Evolutionary conservation across 2,797 vertebrate species (phyloP).

Genomic region (Urosaurus nigricauda): DNA sequence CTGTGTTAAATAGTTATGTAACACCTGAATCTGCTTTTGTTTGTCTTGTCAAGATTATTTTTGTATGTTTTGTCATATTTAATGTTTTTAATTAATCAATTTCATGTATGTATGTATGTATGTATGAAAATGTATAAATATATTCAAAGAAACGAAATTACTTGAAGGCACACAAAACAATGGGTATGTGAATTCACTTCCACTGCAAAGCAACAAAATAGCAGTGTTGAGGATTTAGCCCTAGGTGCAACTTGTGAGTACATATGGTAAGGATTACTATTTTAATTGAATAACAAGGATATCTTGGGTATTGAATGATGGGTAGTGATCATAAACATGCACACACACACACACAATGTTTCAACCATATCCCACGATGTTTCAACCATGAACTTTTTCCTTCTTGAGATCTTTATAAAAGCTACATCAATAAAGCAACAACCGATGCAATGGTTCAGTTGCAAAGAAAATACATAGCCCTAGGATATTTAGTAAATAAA

Average conservation of each 20-base stretch:
- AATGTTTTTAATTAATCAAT: too few relatives aligned
- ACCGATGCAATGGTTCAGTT: neutral
- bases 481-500: slow-evolving; percentile 19
- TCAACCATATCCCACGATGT: neutral
- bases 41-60: too few relatives aligned
- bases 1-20: too few relatives aligned
- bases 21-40: too few relatives aligned
- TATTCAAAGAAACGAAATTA: too few relatives aligned
- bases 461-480: neutral
- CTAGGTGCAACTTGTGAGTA: neutral
- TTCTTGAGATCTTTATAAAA: neutral
- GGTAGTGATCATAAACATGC: neutral
- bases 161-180: too few relatives aligned
- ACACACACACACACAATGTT: neutral
- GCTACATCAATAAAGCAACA: slow-evolving; percentile 9
- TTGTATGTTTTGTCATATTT: too few relatives aligned
- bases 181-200: neutral
- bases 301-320: neutral
- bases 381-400: neutral
- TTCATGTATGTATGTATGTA: too few relatives aligned
- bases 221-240: neutral
- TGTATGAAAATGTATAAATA: too few relatives aligned
- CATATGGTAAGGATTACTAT: neutral
- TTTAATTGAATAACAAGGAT: neutral
- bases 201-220: neutral